Evolutionary conservation across 2,113 vertebrate species (phyloP), one percentile per base, ranked within the genome.

Genomic region (Orcinus orca): DNA sequence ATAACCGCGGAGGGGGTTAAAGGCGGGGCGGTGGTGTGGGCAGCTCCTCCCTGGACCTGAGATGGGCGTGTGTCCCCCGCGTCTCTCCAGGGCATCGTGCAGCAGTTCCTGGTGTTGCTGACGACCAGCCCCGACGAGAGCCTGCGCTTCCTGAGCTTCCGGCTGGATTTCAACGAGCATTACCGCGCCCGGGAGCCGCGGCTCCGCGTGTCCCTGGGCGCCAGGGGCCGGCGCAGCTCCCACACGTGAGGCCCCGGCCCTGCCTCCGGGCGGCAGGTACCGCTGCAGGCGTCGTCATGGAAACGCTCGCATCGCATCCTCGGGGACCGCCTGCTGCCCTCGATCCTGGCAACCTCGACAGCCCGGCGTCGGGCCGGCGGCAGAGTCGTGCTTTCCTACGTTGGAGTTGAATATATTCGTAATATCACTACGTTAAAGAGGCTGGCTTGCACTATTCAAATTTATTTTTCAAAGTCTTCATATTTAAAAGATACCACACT

Each of bases 101-200:
- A 99, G 98, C 99, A 99, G 98, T 99, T 99, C 97, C 97, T 99
- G 98, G 99, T 99, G 97, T 96, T 99, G 92, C 98, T 99, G 97
- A 99, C 99, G 67, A 99, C 99, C 90, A 99, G 99, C 94, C 95
- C 99, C 1, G 99, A 99, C 0, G 99, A 99, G 98, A 99, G 99
- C 87, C 99, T 99, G 33, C 99, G 98, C 55, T 99, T 99, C 98
- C 99, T 99, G 74, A 99, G 99, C 99, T 99, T 99, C 97, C 98
- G 99, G n/a, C 97, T 99, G 97, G 99, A 99, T 98, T 99, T 99
- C 97, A 99, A 99, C 1, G 99, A 99, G 83, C 99, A 99, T 97
- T 99, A 99, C 97, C 99, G 99, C 97, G 99, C 99, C 53, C 97
- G 99, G 74, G 99, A 99, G 97, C 99, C 99, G 0, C 98, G 99